phyloP scores from a whole-genome alignment of 2,888 invertebrate species.

The Rhopalosiphum nymphaeae region DNA sequence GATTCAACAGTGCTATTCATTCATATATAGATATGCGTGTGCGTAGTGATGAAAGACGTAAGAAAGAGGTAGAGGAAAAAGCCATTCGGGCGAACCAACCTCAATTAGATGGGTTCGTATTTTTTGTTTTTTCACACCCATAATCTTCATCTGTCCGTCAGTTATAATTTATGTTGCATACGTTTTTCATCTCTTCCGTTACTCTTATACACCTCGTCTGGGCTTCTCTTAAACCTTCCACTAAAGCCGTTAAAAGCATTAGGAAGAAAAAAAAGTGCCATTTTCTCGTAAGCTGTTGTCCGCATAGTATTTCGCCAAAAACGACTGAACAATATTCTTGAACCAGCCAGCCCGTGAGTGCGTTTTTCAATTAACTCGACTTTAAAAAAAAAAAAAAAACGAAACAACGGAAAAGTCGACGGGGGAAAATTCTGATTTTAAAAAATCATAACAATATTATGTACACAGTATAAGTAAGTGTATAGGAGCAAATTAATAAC shows the following conservation, averaged over 20 bases:
- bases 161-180: slow-evolving; percentile 57
- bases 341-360: background rate
- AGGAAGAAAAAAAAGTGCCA: slow-evolving; percentile 5
- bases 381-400: background rate
- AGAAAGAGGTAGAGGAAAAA: background rate
- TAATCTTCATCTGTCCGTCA: slow-evolving; percentile 53
- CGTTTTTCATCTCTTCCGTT: slow-evolving; percentile 2
- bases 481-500: background rate
- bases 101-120: slow-evolving; percentile 43
- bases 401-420: slow-evolving; percentile 4
- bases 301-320: background rate
- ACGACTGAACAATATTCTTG: slow-evolving; percentile 40
- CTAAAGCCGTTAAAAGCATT: slow-evolving; percentile 57
- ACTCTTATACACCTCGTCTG: background rate
- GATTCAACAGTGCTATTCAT: background rate
- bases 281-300: slow-evolving; percentile 40
- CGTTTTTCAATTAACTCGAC: slow-evolving; percentile 44
- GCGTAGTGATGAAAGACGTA: background rate
- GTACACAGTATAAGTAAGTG: background rate
- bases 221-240: slow-evolving; percentile 10
- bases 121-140: slow-evolving; percentile 36
- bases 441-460: background rate
- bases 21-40: no score
- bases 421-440: background rate
- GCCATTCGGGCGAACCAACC: slow-evolving; percentile 11